A percentile compares a stretch with the other conserved stretches of the same genome.
Evolutionary conservation across 1,140 invertebrate genomes (phyloP).

Genomic region (Sycophila sp.): DNA sequence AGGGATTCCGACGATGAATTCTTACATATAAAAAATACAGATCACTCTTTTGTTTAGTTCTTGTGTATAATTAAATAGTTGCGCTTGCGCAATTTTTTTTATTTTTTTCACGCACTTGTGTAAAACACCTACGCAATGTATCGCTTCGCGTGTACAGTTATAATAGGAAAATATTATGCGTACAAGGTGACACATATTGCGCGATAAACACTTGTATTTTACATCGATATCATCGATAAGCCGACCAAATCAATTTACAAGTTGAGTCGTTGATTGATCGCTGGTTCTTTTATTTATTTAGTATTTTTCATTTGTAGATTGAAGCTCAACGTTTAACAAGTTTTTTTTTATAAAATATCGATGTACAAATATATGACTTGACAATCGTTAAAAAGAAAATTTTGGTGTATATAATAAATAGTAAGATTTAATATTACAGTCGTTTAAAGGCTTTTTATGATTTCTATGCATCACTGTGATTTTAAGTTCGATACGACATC

Average conservation of each 20-base stretch:
- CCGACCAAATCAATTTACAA: neutral
- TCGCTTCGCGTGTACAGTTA: neutral
- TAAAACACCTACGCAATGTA: neutral
- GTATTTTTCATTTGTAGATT: neutral
- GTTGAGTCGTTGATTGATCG: neutral
- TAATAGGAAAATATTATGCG: neutral
- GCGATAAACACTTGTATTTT: neutral
- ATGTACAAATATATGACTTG: neutral
- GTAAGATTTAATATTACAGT: neutral
- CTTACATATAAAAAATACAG: slow-evolving; percentile 19
- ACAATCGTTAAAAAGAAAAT: neutral
- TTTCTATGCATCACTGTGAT: too few relatives aligned
- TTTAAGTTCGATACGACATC: too few relatives aligned
- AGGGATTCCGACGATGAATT: neutral
- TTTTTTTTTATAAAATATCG: neutral
- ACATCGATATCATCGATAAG: slow-evolving; percentile 10
- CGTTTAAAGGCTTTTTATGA: neutral
- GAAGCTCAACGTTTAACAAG: neutral
- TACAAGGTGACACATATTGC: neutral
- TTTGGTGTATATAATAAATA: neutral
- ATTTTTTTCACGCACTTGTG: neutral
- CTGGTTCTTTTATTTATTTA: neutral
- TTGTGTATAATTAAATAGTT: neutral
- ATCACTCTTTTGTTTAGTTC: slow-evolving; percentile 5
- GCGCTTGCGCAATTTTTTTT: neutral